Evolutionary conservation across 2,888 invertebrate species (phyloP), one percentile per base, ranked within the genome.

Genomic region (Cheilosia impressa): DNA sequence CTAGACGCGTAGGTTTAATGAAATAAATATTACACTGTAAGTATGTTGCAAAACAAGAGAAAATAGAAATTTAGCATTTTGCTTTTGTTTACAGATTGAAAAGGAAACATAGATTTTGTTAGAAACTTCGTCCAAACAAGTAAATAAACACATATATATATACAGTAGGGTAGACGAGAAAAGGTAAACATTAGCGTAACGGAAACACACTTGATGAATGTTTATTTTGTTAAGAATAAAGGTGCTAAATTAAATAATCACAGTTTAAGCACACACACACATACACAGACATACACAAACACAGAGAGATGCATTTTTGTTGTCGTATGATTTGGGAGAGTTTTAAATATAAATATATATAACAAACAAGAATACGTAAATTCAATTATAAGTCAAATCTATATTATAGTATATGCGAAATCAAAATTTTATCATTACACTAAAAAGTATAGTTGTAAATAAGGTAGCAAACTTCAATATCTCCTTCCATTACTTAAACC

Each of bases 401-500:
- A 38, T 38, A 38, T 38, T 31, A 38, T 38, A 38, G 10, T 84
- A 81, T 66, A 80, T 72, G 85, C 76, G 65, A 87, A 87, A 87
- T 87, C 87, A 87, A 87, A 87, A 87, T 87, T 82, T 87, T 87
- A 82, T 82, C 78, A 82, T 43, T 63, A 71, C 7, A 9, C 52
- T 58, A 27, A 41, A 63, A 85, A 68, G 31, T 50, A 72, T 58
- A 73, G 65, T 69, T 87, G 78, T 87, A 87, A 58, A 78, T 87
- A 81, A 43, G 50, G 15, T 52, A 73, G 62, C 52, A 55, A 75
- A 81, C 58, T 81, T 77, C 65, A 78, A 87, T 82, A 87, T 87
- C 63, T 87, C 87, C 87, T 87, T 87, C 87, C 87, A 87, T 66
- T 69, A 73, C 82, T 87, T 82, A 82, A 78, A 82, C 81, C 85